Conservation (phyloP, 2,797 vertebrate genomes). For the Melopsittacus undulatus region DNA sequence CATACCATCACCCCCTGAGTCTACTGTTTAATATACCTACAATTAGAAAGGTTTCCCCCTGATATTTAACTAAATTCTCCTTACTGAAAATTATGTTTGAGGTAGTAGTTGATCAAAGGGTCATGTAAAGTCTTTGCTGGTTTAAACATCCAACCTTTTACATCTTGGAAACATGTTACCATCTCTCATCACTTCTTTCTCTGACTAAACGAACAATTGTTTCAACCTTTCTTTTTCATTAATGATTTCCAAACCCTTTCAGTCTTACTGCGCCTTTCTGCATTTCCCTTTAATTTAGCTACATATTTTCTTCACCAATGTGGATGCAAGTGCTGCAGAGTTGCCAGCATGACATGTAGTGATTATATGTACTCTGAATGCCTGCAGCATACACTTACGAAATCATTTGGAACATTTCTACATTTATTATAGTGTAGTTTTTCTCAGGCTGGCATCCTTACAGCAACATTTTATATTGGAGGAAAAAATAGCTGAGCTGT, state of each 20-base stretch:
- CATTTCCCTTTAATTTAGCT: neutral
- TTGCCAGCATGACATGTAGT: neutral
- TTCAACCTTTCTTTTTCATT: neutral
- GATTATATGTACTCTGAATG: neutral
- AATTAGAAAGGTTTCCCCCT: neutral
- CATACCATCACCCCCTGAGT: neutral
- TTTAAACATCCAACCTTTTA: neutral
- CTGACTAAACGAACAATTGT: neutral
- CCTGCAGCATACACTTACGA: neutral
- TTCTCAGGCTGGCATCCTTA: neutral
- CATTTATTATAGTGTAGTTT: neutral
- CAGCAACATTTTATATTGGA: neutral
- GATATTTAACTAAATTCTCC: neutral
- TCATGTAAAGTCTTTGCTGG: fast-evolving
- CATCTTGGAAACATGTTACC: neutral
- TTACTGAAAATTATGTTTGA: fast-evolving
- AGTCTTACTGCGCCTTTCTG: neutral
- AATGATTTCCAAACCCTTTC: neutral
- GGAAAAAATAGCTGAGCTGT: neutral
- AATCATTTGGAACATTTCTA: neutral
- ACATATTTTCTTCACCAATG: neutral
- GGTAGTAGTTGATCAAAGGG: neutral
- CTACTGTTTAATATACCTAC: neutral
- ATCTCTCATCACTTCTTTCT: neutral
- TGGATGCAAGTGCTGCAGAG: neutral